Base-by-base conservation (phyloP, 2,888 invertebrate species). In the Neria commutata region DNA sequence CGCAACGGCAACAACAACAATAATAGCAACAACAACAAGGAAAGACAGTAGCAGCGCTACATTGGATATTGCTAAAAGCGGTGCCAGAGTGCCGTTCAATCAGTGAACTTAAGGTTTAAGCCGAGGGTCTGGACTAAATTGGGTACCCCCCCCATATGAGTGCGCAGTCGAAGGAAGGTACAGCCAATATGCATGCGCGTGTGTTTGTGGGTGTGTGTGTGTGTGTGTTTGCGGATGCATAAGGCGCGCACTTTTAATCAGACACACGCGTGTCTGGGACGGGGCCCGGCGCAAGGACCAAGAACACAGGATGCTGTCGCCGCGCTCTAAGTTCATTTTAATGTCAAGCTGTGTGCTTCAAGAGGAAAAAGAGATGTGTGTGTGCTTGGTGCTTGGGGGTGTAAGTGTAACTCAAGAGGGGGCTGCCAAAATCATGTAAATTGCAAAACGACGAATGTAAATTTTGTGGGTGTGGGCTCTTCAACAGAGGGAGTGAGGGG, bases 241-340 rank as follows among this genome's bases (percentile, higher is more conserved):
- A n/a, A n/a, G n/a, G n/a, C n/a, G n/a, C n/a, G n/a, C 42, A 21
- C 42, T 42, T 42, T 42, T 42, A 42, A 17, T 42, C 21, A 42
- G 21, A 21, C 17, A 42, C 42, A 19, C 21, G 4, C 11, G 6
- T 37, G n/a, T n/a, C n/a, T n/a, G 25, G 10, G 42, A 17, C n/a
- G n/a, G n/a, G n/a, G n/a, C n/a, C n/a, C n/a, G n/a, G n/a, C n/a
- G n/a, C n/a, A n/a, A n/a, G n/a, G n/a, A n/a, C n/a, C n/a, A n/a
- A n/a, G n/a, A n/a, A n/a, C n/a, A n/a, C n/a, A n/a, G n/a, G n/a
- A n/a, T 29, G 29, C 29, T 8, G 6, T 29, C 29, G 29, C 37
- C 5, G 19, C 19, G 19, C 21, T 21, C n/a, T 56, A 63, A 63
- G 57, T 62, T 63, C 60, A 58, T 58, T 63, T 58, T 45, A 47